Evolutionary conservation across 2,888 invertebrate species (phyloP).

Genomic region (Parnassius orleans): DNA sequence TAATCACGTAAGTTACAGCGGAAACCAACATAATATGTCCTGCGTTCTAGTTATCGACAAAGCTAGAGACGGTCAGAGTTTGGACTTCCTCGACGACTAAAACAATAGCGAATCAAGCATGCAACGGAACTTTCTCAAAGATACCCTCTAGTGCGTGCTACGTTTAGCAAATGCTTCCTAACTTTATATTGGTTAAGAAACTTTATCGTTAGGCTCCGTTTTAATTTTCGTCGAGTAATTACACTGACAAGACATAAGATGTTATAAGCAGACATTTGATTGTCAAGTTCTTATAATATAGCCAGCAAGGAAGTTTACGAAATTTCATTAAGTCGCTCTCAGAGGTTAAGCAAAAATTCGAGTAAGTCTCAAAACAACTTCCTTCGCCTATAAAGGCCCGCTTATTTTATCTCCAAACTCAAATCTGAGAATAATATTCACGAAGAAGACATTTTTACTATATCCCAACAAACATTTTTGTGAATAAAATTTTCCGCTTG

Average conservation of each 20-base stretch:
- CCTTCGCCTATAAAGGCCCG: constrained; percentile 36
- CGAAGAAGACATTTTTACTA: constrained; percentile 48
- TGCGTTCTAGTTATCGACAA: constrained; percentile 55
- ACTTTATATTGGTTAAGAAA: constrained; percentile 77
- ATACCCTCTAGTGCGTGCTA: constrained; percentile 74
- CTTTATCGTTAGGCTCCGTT: constrained; percentile 54
- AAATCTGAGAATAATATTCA: constrained; percentile 53
- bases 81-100: constrained; percentile 60
- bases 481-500: constrained; percentile 63
- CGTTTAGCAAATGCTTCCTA: constrained; percentile 66
- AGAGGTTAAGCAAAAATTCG: not conserved
- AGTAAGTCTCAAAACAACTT: constrained; percentile 31
- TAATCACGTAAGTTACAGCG: constrained; percentile 62
- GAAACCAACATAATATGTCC: constrained; percentile 58
- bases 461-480: constrained; percentile 50
- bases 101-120: constrained; percentile 78
- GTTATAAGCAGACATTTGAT: too few relatives aligned
- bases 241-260: too few relatives aligned
- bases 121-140: constrained; percentile 75
- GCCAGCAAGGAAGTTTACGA: not conserved
- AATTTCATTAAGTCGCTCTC: constrained; percentile 18
- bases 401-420: constrained; percentile 45
- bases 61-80: constrained; percentile 61
- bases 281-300: constrained; percentile 24
- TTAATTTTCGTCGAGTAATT: constrained; percentile 47